A percentile compares a stretch with the other conserved stretches of the same genome.
Evolutionary conservation across 2,113 vertebrate genomes (phyloP).

Genomic region (Raja brachyura): DNA sequence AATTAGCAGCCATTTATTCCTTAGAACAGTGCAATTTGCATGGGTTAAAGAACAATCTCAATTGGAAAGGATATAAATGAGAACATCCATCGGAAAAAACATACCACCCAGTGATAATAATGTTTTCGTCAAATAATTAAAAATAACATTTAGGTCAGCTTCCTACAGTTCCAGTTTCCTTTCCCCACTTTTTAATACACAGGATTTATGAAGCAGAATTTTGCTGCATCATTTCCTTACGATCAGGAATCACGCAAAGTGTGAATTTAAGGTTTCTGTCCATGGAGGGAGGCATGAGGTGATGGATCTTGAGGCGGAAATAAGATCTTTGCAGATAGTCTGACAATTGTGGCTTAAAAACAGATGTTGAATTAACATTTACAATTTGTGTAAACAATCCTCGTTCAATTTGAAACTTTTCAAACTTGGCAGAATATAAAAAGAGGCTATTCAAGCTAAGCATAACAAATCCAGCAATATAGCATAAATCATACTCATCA

Average conservation of each 20-base stretch:
- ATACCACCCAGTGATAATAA: neutral
- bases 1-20: neutral
- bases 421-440: neutral
- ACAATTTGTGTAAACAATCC: neutral
- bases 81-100: neutral
- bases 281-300: neutral
- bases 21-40: neutral
- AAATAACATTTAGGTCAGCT: neutral
- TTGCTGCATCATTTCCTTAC: neutral
- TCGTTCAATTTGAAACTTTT: neutral
- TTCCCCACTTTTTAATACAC: neutral
- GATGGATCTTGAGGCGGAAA: neutral
- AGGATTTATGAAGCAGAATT: neutral
- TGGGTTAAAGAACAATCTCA: neutral
- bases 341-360: neutral
- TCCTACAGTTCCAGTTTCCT: neutral
- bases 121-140: neutral
- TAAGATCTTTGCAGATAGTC: neutral
- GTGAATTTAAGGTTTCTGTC: neutral
- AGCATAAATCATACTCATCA: too few species aligned
- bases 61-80: neutral
- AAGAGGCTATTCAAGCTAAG: neutral
- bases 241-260: neutral
- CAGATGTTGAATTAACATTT: neutral
- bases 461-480: neutral